phyloP scores from a whole-genome alignment of 2,113 vertebrate species.

The Phaethon lepturus region DNA sequence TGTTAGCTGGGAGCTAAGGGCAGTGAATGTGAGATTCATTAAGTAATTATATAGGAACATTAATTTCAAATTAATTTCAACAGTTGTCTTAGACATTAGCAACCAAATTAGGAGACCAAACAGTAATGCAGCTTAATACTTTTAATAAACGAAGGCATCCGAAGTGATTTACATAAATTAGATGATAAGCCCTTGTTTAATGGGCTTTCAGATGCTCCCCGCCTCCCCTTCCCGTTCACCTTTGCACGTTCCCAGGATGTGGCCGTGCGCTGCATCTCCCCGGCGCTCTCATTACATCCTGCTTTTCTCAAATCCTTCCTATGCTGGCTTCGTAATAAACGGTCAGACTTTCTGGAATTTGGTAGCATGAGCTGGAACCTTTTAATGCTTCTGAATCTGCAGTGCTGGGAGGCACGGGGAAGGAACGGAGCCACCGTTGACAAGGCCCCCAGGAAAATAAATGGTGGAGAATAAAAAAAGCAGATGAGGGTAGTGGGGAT shows the following conservation, averaged over 20 bases:
- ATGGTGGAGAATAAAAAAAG: conserved; percentile 13
- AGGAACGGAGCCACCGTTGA: not conserved
- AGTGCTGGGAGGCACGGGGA: not conserved
- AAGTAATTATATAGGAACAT: conserved; percentile 68
- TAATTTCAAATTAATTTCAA: conserved; percentile 68
- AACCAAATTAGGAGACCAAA: conserved; percentile 47
- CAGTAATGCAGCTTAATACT: conserved; percentile 45
- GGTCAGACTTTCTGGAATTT: conserved; percentile 1
- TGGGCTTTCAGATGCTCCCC: conserved; percentile 4
- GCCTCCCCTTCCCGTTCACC: not conserved
- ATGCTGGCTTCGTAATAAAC: not conserved
- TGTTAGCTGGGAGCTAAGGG: conserved; percentile 40
- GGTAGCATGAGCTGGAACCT: not conserved
- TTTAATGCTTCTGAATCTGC: not conserved
- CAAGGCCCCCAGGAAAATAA: conserved; percentile 27
- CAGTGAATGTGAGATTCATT: conserved; percentile 63
- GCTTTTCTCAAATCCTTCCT: not conserved
- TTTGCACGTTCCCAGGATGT: not conserved
- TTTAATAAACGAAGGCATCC: conserved; percentile 54
- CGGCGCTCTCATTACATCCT: not conserved
- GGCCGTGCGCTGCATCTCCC: not conserved
- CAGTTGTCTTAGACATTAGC: conserved; percentile 48
- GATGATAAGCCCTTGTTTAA: conserved; percentile 51
- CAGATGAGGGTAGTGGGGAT: conserved; percentile 31
- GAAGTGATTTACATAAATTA: conserved; percentile 54